Evolutionary conservation across 2,888 invertebrate species (phyloP), one percentile per base, ranked within the genome.

Genomic region (Bellardia bayeri): DNA sequence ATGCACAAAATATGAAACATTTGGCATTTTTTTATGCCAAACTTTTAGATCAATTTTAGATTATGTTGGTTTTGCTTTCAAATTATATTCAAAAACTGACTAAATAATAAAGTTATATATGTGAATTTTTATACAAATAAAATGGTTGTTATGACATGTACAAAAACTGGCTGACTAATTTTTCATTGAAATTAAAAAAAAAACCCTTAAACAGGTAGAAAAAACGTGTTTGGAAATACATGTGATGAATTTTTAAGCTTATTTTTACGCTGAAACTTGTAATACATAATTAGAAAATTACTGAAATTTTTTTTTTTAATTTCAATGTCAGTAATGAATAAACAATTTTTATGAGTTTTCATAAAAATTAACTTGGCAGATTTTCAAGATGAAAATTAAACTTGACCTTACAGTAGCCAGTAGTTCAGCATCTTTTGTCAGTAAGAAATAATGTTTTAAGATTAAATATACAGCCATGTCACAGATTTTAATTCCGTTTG

Each of bases 1-100:
- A 45, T 74, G 40, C 42, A 72, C 16, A 30, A 23, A 23, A 40
- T 58, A 72, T n/a, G 7, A 37, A 23, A 72, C 42, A 72, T 33
- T 72, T 42, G 56, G 2, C 8, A 8, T 14, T 42, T 58, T 56
- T 16, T 72, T 42, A 4, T 7, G 7, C 2, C 37, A 37, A 37
- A 54, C 3, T 14, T 7, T 72, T 42, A 74, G 72, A 58, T 74
- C 58, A 74, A 58, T 74, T 74, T 58, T 58, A 58, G 58, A 74
- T 74, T 61, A 58, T 72, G 49, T 14, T 49, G 11, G 14, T 40
- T 8, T 14, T 72, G 56, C 40, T 40, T 33, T 42, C 8, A n/a
- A 37, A 54, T 37, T 37, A 37, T 13, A 5, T 16, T 37, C 30
- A 54, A 54, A 54, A 54, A 40, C 30, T 40, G 71, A 16, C 54